Evolutionary conservation across 2,797 vertebrate species (phyloP), one percentile per base, ranked within the genome.

Genomic region (Kryptolebias ocellatus): DNA sequence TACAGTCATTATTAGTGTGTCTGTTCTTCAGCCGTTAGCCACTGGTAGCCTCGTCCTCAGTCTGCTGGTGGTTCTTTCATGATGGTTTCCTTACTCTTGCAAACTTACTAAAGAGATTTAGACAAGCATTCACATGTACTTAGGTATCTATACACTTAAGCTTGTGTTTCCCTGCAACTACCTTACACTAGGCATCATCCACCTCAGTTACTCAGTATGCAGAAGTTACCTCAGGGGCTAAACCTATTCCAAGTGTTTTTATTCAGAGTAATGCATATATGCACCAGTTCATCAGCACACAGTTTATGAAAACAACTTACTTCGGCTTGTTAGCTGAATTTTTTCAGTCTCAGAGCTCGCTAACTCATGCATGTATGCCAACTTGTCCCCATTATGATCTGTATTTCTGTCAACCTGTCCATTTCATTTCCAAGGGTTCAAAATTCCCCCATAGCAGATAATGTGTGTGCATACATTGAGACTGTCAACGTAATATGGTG

Each of bases 191-290:
- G 53, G 76, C 44, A 31, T 61, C 74, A 87, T 90, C 78, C 83
- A 85, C 91, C 88, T 90, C 83, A 69, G 71, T 82, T 79, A 77
- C 81, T 89, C 83, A 75, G 74, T 77, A 51, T 45, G 58, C 67
- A 64, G 84, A 86, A 90, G 89, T 93, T 89, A 90, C 73, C 62
- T 81, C 83, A 77, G 83, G 87, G 85, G 74, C 85, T 92, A 86
- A 54, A 31, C 53, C 31, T 31, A 31, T 14, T 29, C 87, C 85
- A 73, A 82, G 89, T 93, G 89, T 92, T 94, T 93, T 92, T 84
- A 92, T 85, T 9, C 49, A 50, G 20, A 50, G 18, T 50, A 50
- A 50, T 50, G 49, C 20, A 76, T 80, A 65, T 75, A 86, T 50
- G 50, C 74, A 72, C 59, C 75, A 58, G 85, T 90, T 88, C 74